phyloP scores from a whole-genome alignment of 2,797 vertebrate genomes.

The Psittacula derbiana region DNA sequence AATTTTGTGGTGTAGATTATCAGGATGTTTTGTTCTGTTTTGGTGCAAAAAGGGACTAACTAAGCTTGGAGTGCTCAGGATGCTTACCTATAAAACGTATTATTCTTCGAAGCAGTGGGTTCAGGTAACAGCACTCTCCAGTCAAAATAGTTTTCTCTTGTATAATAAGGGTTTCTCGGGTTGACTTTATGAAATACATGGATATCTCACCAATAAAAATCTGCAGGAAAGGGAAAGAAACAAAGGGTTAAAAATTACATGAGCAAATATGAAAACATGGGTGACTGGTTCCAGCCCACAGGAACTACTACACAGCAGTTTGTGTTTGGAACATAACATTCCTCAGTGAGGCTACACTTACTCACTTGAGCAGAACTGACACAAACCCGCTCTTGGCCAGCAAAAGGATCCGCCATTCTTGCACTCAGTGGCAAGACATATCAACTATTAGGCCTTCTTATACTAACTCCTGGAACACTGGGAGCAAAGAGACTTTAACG shows the following conservation, averaged over 20 bases:
- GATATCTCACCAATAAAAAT: slow-evolving; percentile 96
- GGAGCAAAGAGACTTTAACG: not conserved
- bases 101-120: slow-evolving; percentile 92
- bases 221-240: slow-evolving; percentile 69
- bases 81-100: slow-evolving; percentile 93
- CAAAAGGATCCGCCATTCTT: not conserved
- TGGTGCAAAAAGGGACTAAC: not conserved
- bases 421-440: not conserved
- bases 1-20: not conserved
- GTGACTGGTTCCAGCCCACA: not conserved
- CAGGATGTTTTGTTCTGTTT: not conserved
- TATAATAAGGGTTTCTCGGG: slow-evolving; percentile 88
- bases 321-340: not conserved
- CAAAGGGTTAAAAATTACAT: slow-evolving; percentile 5
- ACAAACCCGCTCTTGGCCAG: not conserved
- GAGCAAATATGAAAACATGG: not conserved
- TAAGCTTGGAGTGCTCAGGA: not conserved
- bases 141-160: slow-evolving; percentile 98
- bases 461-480: not conserved
- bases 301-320: not conserved
- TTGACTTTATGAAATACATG: slow-evolving; percentile 97
- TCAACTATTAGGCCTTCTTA: not conserved
- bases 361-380: not conserved
- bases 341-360: not conserved
- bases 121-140: slow-evolving; percentile 97